Conservation (phyloP, 2,888 invertebrate species). For the Prenolepis imparis region DNA sequence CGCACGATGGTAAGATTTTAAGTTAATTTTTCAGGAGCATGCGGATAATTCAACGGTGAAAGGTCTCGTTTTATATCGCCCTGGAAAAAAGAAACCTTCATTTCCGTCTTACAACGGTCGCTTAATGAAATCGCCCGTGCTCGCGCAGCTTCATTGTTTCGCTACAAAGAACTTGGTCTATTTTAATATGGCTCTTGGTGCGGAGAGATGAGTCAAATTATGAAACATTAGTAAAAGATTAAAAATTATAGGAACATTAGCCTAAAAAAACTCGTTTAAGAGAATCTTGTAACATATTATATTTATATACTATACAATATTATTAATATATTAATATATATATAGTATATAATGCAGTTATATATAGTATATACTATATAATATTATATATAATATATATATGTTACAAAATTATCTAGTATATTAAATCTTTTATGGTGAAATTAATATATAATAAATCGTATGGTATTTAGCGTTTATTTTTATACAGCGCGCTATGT, state of each 20-base stretch:
- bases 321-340: background rate
- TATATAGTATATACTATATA: background rate
- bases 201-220: background rate
- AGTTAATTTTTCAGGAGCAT: conserved; percentile 58
- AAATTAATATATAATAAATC: no score
- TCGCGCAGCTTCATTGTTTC: conserved; percentile 36
- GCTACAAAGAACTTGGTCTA: conserved; percentile 36
- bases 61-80: conserved; percentile 51
- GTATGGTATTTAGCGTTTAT: no score
- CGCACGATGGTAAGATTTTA: conserved; percentile 53
- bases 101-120: conserved; percentile 46
- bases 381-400: no score
- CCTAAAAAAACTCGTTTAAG: background rate
- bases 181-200: background rate
- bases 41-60: conserved; percentile 58
- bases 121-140: conserved; percentile 40
- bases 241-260: conserved; percentile 1
- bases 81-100: conserved; percentile 43
- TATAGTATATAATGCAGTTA: no score
- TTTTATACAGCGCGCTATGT: no score
- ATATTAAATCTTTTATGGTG: background rate
- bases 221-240: conserved; percentile 1
- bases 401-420: background rate
- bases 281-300: background rate
- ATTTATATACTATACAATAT: no score